These are phyloP conservation scores for Celastrina argiolus DNA, from an alignment of 2,888 invertebrate species.

Conservation along the genomic window DNA sequence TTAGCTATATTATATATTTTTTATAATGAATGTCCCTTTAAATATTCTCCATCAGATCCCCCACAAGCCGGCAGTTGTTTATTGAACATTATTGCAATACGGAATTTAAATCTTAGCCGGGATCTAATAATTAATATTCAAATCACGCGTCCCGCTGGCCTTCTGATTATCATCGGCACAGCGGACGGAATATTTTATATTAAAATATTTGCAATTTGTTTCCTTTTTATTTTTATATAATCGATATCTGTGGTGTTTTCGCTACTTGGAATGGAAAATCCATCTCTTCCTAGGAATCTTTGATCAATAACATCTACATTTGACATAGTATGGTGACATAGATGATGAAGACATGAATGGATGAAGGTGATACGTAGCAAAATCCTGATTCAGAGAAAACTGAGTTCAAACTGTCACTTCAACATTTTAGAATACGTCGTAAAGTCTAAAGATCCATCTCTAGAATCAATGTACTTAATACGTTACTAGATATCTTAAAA, in stretches of 20 bases:
- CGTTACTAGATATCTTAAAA: too few species aligned
- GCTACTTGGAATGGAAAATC: not conserved
- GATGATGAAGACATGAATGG: too few species aligned
- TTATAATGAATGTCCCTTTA: not conserved
- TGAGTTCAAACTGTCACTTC: too few species aligned
- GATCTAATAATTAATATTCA: slow-evolving; percentile 58
- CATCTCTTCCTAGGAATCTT: too few species aligned
- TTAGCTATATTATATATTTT: too few species aligned
- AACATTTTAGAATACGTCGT: too few species aligned
- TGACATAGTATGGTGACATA: too few species aligned
- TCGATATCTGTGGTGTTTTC: not conserved
- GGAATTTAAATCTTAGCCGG: slow-evolving; percentile 42
- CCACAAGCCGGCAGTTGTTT: not conserved
- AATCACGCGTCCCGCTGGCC: slow-evolving; percentile 53
- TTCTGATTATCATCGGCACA: slow-evolving; percentile 59
- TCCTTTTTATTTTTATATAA: not conserved
- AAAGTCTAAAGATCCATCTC: too few species aligned
- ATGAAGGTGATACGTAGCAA: too few species aligned
- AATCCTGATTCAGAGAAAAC: too few species aligned
- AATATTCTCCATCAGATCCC: not conserved
- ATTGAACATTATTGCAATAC: slow-evolving; percentile 24
- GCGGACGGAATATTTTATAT: slow-evolving; percentile 52
- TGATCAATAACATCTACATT: too few species aligned
- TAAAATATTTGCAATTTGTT: slow-evolving; percentile 42
- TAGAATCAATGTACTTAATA: too few species aligned